Conservation (phyloP, 2,888 invertebrate species). For the Pemphredon lugubris region DNA sequence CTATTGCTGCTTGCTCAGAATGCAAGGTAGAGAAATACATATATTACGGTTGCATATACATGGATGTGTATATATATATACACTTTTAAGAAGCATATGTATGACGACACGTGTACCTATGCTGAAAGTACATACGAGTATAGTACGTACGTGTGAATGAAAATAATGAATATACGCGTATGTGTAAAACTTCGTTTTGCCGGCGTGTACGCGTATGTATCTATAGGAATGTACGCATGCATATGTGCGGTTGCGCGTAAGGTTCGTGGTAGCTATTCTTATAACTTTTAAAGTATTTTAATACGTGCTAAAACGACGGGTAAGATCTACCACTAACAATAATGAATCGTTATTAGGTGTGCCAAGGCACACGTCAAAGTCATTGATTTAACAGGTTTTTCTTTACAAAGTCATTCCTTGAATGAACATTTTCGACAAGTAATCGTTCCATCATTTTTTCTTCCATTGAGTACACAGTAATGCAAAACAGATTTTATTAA, state of each 20-base stretch:
- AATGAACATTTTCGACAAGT: neutral
- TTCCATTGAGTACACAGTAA: conserved; percentile 11
- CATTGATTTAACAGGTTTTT: conserved; percentile 31
- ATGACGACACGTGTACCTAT: conserved; percentile 39
- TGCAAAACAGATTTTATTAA: conserved; percentile 31
- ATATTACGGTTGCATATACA: conserved; percentile 57
- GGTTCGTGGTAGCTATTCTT: conserved; percentile 62
- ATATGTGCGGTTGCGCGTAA: conserved; percentile 35
- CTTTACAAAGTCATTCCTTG: conserved; percentile 24
- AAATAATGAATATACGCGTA: conserved; percentile 22
- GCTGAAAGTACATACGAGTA: conserved; percentile 27
- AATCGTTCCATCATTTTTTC: conserved; percentile 4
- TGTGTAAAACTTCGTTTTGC: conserved; percentile 41
- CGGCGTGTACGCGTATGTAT: conserved; percentile 31
- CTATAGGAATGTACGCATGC: conserved; percentile 24
- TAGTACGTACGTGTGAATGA: conserved; percentile 41
- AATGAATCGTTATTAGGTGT: conserved; percentile 56
- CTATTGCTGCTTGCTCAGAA: conserved; percentile 69
- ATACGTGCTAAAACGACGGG: conserved; percentile 61
- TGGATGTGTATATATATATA: conserved; percentile 59
- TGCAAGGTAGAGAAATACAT: conserved; percentile 55
- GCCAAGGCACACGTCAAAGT: conserved; percentile 61
- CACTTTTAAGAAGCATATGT: conserved; percentile 58
- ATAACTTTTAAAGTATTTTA: conserved; percentile 68
- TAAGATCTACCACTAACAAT: conserved; percentile 53